Conservation (phyloP, 2,888 invertebrate species). For the Cantharis rufa region DNA sequence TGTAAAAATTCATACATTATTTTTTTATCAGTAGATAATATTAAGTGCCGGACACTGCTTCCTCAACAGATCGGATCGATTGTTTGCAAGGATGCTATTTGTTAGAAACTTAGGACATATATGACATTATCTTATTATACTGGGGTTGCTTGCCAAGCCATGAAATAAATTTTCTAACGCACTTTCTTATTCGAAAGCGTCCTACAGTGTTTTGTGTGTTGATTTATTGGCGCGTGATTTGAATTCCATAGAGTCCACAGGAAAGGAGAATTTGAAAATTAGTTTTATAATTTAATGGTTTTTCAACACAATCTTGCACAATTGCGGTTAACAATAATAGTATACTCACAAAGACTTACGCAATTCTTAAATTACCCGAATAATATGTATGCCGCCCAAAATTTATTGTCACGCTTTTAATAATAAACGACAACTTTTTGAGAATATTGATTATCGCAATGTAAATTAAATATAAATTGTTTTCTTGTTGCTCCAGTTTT, state of each 20-base stretch:
- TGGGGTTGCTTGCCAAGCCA: slow-evolving; percentile 50
- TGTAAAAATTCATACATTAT: slow-evolving; percentile 11
- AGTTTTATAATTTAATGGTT: slow-evolving; percentile 40
- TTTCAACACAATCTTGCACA: slow-evolving; percentile 8
- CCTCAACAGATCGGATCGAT: slow-evolving; percentile 43
- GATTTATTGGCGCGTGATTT: slow-evolving; percentile 51
- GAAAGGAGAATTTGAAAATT: slow-evolving; percentile 46
- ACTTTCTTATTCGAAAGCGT: slow-evolving; percentile 48
- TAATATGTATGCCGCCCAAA: not conserved
- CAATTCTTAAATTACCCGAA: slow-evolving; percentile 7
- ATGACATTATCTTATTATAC: slow-evolving; percentile 52
- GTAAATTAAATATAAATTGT: no score
- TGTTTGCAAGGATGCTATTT: slow-evolving; percentile 46
- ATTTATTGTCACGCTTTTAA: not conserved
- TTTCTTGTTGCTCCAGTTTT: no score
- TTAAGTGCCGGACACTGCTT: slow-evolving; percentile 39
- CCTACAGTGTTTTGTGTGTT: slow-evolving; percentile 48
- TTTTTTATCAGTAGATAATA: slow-evolving; percentile 27
- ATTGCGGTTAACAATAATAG: slow-evolving; percentile 12
- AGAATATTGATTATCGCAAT: not conserved
- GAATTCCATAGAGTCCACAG: slow-evolving; percentile 43
- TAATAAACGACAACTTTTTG: not conserved
- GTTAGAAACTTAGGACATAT: slow-evolving; percentile 46
- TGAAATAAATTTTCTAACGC: slow-evolving; percentile 52
- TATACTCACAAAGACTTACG: not conserved